Conservation (phyloP, 2,797 vertebrate genomes). For the Pempheris klunzingeri region DNA sequence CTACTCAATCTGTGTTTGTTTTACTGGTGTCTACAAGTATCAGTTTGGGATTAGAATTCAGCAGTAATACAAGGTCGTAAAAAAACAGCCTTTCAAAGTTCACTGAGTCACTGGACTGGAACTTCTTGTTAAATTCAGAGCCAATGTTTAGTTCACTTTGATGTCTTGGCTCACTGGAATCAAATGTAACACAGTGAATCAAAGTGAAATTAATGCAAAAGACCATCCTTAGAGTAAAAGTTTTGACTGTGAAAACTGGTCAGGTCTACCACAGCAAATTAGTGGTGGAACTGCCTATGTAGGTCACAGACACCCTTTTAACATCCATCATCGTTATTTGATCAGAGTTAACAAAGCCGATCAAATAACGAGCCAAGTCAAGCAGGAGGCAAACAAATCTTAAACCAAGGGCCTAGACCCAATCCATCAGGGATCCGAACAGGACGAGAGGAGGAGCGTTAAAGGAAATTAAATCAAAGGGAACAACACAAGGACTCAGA, state of each 20-base stretch:
- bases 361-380: slow-evolving; percentile 65
- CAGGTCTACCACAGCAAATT: slow-evolving; percentile 57
- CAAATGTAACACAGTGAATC: slow-evolving; percentile 36
- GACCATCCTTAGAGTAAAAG: slow-evolving; percentile 38
- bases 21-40: slow-evolving; percentile 47
- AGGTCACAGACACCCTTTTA: slow-evolving; percentile 65
- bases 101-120: slow-evolving; percentile 41
- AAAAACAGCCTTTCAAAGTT: slow-evolving; percentile 46
- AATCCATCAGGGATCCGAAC: slow-evolving; percentile 70
- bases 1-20: slow-evolving; percentile 40
- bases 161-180: slow-evolving; percentile 52
- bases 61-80: slow-evolving; percentile 23
- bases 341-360: slow-evolving; percentile 73
- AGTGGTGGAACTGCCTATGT: slow-evolving; percentile 43
- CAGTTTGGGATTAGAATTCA: slow-evolving; percentile 37
- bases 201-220: slow-evolving; percentile 46
- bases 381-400: slow-evolving; percentile 54
- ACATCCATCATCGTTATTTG: slow-evolving; percentile 63
- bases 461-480: slow-evolving; percentile 77
- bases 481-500: slow-evolving; percentile 72
- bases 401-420: slow-evolving; percentile 51
- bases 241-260: slow-evolving; percentile 47
- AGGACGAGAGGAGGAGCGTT: slow-evolving; percentile 59
- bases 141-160: slow-evolving; percentile 54
- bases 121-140: slow-evolving; percentile 55